A percentile compares a stretch with the other conserved stretches of the same genome.
These are phyloP conservation scores for Semaprochilodus insignis DNA, from an alignment of 2,797 vertebrate species.

Conservation along the genomic window DNA sequence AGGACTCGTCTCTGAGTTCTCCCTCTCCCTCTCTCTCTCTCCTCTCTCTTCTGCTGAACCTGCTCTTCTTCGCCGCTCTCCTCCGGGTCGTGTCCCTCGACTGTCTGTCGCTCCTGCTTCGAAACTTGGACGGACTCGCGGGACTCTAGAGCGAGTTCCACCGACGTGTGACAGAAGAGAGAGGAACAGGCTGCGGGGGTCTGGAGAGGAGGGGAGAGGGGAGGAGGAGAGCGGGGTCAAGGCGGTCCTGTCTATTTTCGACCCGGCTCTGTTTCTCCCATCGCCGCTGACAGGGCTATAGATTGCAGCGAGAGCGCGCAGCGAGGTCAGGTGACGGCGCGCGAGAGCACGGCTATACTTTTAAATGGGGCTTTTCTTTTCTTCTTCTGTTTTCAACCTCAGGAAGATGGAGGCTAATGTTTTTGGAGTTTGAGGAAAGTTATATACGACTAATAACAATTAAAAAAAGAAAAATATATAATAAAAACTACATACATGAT, in stretches of 20 bases:
- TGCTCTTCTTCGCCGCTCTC: constrained; percentile 45
- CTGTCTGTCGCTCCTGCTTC: constrained; percentile 47
- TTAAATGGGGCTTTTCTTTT: not conserved
- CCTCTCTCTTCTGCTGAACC: no score
- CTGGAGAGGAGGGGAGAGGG: constrained; percentile 30
- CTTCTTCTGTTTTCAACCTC: not conserved
- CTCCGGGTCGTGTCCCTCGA: constrained; percentile 35
- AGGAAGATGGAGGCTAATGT: no score
- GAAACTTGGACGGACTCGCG: constrained; percentile 61
- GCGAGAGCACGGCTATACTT: constrained; percentile 3
- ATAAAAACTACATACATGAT: no score
- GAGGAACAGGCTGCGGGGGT: constrained; percentile 47
- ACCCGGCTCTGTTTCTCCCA: constrained; percentile 69
- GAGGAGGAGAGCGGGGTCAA: constrained; percentile 43
- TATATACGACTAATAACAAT: no score
- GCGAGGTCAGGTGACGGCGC: constrained; percentile 43
- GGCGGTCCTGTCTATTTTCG: constrained; percentile 77
- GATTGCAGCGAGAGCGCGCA: constrained; percentile 44
- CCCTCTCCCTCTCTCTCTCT: constrained; percentile 53
- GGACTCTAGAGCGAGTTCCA: constrained; percentile 61
- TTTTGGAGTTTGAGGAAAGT: no score
- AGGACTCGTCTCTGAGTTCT: constrained; percentile 1
- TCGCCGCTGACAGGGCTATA: constrained; percentile 50
- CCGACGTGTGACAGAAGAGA: constrained; percentile 64
- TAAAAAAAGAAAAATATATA: no score